phyloP scores from a whole-genome alignment of 2,113 vertebrate genomes.

The Hemiscyllium ocellatum region DNA sequence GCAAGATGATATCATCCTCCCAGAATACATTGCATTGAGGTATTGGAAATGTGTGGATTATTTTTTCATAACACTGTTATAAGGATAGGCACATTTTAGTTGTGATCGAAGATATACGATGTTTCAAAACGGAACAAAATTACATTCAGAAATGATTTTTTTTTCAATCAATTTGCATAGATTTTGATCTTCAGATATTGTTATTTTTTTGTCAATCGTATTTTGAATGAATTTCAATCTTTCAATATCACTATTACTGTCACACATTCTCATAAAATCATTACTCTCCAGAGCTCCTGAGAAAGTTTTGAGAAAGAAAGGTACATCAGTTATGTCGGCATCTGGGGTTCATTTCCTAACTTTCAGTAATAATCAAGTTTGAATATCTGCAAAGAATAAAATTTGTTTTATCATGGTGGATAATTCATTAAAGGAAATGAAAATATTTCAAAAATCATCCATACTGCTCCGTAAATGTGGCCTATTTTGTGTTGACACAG shows the following conservation, averaged over 20 bases:
- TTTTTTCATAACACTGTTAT: conserved; percentile 10
- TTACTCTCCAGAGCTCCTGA: background rate
- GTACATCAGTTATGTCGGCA: too few relatives aligned
- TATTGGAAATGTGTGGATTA: conserved; percentile 17
- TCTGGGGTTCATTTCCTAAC: too few relatives aligned
- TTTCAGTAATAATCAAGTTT: too few relatives aligned
- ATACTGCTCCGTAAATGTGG: too few relatives aligned
- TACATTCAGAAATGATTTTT: too few relatives aligned
- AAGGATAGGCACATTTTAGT: background rate
- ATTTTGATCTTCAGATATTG: background rate
- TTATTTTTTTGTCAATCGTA: background rate
- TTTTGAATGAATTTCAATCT: background rate
- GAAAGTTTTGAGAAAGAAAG: background rate
- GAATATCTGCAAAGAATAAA: too few relatives aligned
- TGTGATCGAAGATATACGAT: background rate
- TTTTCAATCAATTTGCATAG: background rate
- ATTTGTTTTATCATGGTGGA: too few relatives aligned
- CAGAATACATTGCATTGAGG: conserved; percentile 18
- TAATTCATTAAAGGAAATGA: too few relatives aligned
- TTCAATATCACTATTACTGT: background rate
- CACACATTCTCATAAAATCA: background rate
- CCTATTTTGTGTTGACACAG: too few relatives aligned
- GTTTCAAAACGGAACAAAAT: background rate
- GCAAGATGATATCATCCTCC: conserved; percentile 13
- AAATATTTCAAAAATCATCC: too few relatives aligned